Conservation (phyloP, 2,888 invertebrate genomes). For the Melikaiella ostensackeni region DNA sequence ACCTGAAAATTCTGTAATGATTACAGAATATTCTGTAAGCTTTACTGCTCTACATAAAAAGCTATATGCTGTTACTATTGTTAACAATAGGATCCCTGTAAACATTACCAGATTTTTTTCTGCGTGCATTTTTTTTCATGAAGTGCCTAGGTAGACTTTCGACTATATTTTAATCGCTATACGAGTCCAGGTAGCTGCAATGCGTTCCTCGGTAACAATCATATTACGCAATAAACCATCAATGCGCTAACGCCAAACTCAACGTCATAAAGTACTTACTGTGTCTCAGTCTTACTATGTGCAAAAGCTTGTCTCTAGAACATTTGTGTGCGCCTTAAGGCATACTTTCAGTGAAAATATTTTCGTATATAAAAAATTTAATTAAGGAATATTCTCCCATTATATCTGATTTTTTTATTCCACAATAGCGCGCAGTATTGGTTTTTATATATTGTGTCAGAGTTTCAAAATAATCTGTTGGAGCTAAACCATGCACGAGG, state of each 20-base stretch:
- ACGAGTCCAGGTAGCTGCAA: no score
- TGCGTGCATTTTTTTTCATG: no score
- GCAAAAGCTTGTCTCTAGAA: background rate
- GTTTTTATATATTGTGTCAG: background rate
- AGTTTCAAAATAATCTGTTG: background rate
- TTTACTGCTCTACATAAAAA: no score
- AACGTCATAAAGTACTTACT: background rate
- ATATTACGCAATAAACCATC: constrained; percentile 11
- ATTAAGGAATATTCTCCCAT: background rate
- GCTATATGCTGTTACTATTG: no score
- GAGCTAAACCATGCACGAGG: background rate
- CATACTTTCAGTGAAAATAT: background rate
- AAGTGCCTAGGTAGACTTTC: no score
- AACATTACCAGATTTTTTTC: no score
- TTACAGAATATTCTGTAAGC: no score
- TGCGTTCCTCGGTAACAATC: no score
- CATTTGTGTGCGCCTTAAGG: background rate
- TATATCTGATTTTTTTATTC: background rate
- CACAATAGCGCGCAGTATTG: background rate
- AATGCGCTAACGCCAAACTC: constrained; percentile 12
- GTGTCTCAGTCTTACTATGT: background rate
- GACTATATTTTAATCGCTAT: no score
- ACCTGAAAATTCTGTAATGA: no score
- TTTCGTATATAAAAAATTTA: background rate
- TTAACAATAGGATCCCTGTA: no score